Evolutionary conservation across 1,140 invertebrate species (phyloP), one percentile per base, ranked within the genome.

Genomic region (Drosophila parabipectinata): DNA sequence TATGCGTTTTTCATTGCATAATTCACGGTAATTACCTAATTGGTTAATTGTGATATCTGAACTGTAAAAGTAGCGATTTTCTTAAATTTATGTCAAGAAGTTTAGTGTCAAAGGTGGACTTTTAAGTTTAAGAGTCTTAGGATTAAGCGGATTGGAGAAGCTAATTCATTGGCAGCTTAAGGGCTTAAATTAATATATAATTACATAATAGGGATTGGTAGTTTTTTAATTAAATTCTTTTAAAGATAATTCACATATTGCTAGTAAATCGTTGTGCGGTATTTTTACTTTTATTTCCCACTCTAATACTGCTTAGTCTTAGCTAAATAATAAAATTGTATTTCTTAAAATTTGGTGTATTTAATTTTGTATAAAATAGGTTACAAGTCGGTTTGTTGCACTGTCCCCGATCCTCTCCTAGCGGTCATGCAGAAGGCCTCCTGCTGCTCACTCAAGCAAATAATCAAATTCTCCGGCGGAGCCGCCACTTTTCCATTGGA

Each of bases 331-430:
- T 15, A 44, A 18, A 14, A 7, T 44, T 32, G 4, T 34, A 52
- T 34, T 44, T 9, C 6, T 66, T 52, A 66, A 58, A 75, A 78
- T 14, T n/a, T 24, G 9, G 10, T 21, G 39, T 8, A 41, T 48
- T 32, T n/a, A 14, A 14, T 15, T 37, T 15, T 14, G 8, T 14
- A 32, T n/a, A 57, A 26, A 37, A 12, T 47, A 28, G 39, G 45
- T 68, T 81, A 81, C 55, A 88, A 69, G 58, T 88, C 79, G 0
- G 83, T 88, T 73, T 88, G 83, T 24, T 88, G 79, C 61, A 88
- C 15, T 30, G 63, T 32, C 12, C 32, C 58, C 2, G 83, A 88
- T 14, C 67, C 57, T 4, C 79, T 63, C 24, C 63, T 69, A 8
- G 72, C 51, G 12, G 75, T 87, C 9, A 78, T 88, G 55, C 83